A percentile compares a stretch with the other conserved stretches of the same genome.
Evolutionary conservation across 2,888 invertebrate species (phyloP).

Genomic region (Meteorus cinctellus): DNA sequence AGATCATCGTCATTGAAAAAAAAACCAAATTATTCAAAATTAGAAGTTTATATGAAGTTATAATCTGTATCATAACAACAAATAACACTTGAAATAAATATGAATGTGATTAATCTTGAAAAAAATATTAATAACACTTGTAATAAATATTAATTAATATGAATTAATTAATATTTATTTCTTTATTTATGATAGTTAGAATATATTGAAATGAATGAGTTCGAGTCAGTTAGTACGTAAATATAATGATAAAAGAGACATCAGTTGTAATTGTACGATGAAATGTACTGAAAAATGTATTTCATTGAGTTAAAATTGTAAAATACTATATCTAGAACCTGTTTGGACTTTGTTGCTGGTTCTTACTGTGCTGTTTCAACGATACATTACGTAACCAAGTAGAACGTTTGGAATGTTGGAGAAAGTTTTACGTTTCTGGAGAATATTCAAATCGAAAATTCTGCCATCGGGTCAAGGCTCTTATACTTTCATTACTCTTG

Average conservation of each 20-base stretch:
- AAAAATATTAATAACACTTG: no score
- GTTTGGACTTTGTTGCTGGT: slow-evolving; percentile 11
- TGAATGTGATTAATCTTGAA: neutral
- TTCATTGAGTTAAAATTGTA: slow-evolving; percentile 17
- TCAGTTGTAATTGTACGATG: neutral
- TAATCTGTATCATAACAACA: neutral
- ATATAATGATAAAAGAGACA: slow-evolving; percentile 1
- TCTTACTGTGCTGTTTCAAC: slow-evolving; percentile 24
- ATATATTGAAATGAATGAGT: neutral
- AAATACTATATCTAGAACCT: slow-evolving; percentile 24
- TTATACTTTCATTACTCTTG: neutral
- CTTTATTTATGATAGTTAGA: neutral
- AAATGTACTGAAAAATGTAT: slow-evolving; percentile 14
- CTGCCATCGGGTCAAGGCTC: neutral
- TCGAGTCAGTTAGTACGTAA: neutral
- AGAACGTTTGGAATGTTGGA: slow-evolving; percentile 25
- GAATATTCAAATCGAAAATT: slow-evolving; percentile 18
- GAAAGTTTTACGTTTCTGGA: slow-evolving; percentile 32
- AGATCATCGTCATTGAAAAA: slow-evolving; percentile 58
- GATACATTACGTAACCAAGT: slow-evolving; percentile 29
- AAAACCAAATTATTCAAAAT: slow-evolving; percentile 29
- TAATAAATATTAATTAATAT: no score
- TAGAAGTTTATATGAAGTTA: neutral
- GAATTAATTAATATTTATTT: neutral
- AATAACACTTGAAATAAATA: neutral